Percentiles rank a stretch among this genome's conserved stretches.
Evolutionary conservation across 2,113 vertebrate genomes (phyloP).

Genomic region (Porphyrio hochstetteri): DNA sequence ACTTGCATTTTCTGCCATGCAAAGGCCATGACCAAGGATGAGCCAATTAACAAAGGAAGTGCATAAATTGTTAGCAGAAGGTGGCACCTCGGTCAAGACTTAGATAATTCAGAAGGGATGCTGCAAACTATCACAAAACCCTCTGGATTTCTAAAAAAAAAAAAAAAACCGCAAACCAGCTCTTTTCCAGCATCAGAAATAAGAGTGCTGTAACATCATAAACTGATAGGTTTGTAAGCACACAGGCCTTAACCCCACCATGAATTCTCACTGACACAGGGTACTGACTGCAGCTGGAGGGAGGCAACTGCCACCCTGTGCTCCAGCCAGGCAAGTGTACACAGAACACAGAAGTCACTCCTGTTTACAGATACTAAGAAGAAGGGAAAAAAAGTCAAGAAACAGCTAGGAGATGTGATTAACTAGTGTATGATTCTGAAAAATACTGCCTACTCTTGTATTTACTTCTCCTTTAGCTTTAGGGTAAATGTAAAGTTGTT

Average conservation of each 20-base stretch:
- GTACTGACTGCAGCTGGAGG: background rate
- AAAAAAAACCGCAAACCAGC: background rate
- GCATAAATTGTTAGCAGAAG: background rate
- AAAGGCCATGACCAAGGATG: background rate
- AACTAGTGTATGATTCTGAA: background rate
- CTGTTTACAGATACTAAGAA: background rate
- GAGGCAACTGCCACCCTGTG: background rate
- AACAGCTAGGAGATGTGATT: background rate
- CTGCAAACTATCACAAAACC: background rate
- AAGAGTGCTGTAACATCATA: background rate
- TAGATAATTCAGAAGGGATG: background rate
- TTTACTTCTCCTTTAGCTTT: background rate
- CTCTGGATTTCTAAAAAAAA: background rate
- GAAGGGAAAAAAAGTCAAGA: background rate
- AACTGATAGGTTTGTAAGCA: background rate
- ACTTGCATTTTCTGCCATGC: background rate
- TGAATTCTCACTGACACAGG: background rate
- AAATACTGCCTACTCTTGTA: fast-evolving
- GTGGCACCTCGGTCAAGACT: background rate
- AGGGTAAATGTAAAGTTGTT: background rate
- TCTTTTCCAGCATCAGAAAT: background rate
- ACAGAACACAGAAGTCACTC: background rate
- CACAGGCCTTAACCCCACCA: background rate
- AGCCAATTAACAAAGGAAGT: constrained; percentile 23
- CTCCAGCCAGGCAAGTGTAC: background rate